These are phyloP conservation scores for Valencia hispanica DNA, from an alignment of 2,797 vertebrate species.

Conservation along the genomic window DNA sequence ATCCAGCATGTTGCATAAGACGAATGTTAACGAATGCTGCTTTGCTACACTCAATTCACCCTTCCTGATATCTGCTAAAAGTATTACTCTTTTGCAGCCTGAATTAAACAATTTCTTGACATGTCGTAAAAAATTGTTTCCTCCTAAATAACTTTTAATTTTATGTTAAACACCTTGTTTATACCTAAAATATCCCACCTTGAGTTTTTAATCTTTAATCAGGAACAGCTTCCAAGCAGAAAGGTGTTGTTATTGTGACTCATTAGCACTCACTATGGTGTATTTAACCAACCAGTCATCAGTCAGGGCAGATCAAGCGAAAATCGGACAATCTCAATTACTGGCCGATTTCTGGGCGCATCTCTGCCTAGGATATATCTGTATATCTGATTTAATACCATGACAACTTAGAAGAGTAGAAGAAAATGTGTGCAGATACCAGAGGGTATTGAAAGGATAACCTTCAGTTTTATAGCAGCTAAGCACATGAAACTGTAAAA, in stretches of 20 bases:
- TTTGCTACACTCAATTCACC: neutral
- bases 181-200: neutral
- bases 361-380: neutral
- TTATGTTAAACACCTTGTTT: neutral
- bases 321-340: neutral
- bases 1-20: neutral
- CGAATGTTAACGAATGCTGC: neutral
- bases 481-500: constrained; percentile 42
- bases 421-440: neutral
- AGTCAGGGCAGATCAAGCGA: neutral
- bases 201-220: neutral
- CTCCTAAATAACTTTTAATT: neutral
- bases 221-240: neutral
- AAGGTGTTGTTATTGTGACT: neutral
- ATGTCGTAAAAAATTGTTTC: neutral
- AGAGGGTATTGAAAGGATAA: neutral
- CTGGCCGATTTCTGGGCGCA: neutral
- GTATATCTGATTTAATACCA: neutral
- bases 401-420: too few species aligned
- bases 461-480: constrained; percentile 46
- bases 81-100: neutral
- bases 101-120: neutral
- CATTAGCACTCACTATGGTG: neutral
- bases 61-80: neutral
- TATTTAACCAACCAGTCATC: neutral